Base-by-base conservation (phyloP, 1,140 invertebrate genomes). In the Meteorus sp. region DNA sequence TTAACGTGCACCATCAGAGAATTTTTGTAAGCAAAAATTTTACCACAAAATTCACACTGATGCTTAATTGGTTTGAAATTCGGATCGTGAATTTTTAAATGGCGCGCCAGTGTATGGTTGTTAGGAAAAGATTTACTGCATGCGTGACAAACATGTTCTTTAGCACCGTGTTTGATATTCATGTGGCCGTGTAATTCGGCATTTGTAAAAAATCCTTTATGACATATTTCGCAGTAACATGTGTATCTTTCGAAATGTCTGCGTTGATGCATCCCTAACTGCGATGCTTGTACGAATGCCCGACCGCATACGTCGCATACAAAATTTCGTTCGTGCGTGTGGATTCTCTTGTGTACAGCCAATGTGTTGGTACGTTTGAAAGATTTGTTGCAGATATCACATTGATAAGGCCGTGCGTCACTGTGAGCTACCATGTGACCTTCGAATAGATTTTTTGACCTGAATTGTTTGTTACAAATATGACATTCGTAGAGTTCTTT, bases 21-120 rank as follows among this genome's bases (percentile, higher is more conserved):
- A 27, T 74, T 79, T 44, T 79, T 77, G 51, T 78, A 77, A 2
- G 74, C 73, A 56, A 83, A 83, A 1, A 70, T 73, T 44, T 76
- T 76, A 9, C 72, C 78, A 57, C 82, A 83, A 20, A 76, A 68
- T 39, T 80, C 78, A 59, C 81, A 83, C 58, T 78, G 73, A 22
- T 76, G 73, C 37, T 70, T 74, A 5, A 73, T 65, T 0, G 75
- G 75, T 11, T 70, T 73, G 61, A 67, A 74, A 19, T 74, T 66
- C 1, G 84, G 83, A 13, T 78, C 77, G 63, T 82, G 84, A 60
- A 83, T 76, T 61, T 84, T 84, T 3, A 79, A 56, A 27, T 81
- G 81, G 22, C 84, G 65, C 22, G 55, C 65, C 13, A 76, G 44
- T 0, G 67, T 73, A 13, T 77, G 71, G 61, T 73, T 74, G n/a